Conservation (phyloP, 2,113 vertebrate genomes). For the Gallinago jamesoni region DNA sequence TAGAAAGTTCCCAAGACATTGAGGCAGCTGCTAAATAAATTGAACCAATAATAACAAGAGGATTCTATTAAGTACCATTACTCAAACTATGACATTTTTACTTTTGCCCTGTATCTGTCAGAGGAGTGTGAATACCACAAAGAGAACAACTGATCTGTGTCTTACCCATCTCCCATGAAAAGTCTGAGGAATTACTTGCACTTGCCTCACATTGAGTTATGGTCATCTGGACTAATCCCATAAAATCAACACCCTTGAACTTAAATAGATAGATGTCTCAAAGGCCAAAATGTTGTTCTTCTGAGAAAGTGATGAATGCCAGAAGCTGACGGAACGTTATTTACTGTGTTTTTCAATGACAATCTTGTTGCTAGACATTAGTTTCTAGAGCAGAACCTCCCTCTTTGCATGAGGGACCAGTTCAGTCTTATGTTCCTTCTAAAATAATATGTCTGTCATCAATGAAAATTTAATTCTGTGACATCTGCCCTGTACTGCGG, state of each 20-base stretch:
- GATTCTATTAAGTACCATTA: not conserved
- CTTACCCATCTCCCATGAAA: not conserved
- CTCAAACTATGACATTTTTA: not conserved
- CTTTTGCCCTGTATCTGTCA: not conserved
- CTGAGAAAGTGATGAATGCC: not conserved
- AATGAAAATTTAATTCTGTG: not conserved
- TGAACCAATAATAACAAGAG: not conserved
- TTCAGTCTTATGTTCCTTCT: not conserved
- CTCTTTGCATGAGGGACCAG: not conserved
- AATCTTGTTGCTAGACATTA: not conserved
- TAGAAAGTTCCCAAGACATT: not conserved
- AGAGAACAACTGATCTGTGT: not conserved
- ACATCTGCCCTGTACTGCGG: not conserved
- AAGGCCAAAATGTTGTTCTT: conserved; percentile 19
- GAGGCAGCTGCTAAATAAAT: not conserved
- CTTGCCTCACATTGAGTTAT: conserved; percentile 36
- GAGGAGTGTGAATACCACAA: not conserved
- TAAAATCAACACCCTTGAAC: conserved; percentile 66
- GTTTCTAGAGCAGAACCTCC: not conserved
- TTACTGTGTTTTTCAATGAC: not conserved
- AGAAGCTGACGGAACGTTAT: not conserved
- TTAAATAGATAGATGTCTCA: conserved; percentile 58
- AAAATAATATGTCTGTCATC: not conserved
- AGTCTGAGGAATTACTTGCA: not conserved
- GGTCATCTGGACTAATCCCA: conserved; percentile 36